phyloP scores from a whole-genome alignment of 2,797 vertebrate genomes.

The Sebastes hubbsi region DNA sequence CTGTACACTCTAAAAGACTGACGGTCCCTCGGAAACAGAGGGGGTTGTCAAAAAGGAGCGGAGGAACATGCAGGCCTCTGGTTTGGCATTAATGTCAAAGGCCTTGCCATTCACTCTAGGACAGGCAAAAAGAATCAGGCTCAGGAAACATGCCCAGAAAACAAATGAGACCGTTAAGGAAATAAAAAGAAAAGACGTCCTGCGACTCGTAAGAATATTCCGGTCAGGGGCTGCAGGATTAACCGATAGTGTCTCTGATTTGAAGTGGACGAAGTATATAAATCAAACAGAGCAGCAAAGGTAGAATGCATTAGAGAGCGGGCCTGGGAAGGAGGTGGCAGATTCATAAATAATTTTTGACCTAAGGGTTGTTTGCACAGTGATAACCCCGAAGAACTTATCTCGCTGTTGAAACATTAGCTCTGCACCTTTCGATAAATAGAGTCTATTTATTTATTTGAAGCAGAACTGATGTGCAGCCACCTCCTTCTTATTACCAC shows the following conservation, averaged over 20 bases:
- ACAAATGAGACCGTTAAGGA: conserved; percentile 22
- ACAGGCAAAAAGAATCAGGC: conserved; percentile 69
- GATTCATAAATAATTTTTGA: conserved; percentile 62
- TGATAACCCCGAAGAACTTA: conserved; percentile 52
- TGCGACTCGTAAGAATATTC: conserved; percentile 28
- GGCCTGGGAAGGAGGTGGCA: conserved; percentile 17
- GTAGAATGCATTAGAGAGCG: conserved; percentile 27
- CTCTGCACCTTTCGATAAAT: conserved; percentile 39
- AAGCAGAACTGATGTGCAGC: conserved; percentile 11
- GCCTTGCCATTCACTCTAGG: conserved; percentile 75
- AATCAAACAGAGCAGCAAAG: conserved; percentile 45
- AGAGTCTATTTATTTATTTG: conserved; percentile 37
- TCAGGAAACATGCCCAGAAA: conserved; percentile 77
- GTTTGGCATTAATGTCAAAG: conserved; percentile 78
- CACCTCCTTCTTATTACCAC: conserved; percentile 15
- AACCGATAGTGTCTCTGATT: conserved; percentile 41
- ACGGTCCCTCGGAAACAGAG: conserved; percentile 65
- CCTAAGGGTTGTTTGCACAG: conserved; percentile 52
- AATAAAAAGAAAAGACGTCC: conserved; percentile 8
- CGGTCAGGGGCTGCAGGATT: conserved; percentile 14
- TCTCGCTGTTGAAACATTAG: conserved; percentile 41
- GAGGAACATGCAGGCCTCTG: conserved; percentile 78
- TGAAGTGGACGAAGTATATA: conserved; percentile 27
- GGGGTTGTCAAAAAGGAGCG: conserved; percentile 65
- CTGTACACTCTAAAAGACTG: conserved; percentile 75